A percentile compares a stretch with the other conserved stretches of the same genome.
Conservation (phyloP, 1,140 invertebrate species). For the Drosophila albomicans region DNA sequence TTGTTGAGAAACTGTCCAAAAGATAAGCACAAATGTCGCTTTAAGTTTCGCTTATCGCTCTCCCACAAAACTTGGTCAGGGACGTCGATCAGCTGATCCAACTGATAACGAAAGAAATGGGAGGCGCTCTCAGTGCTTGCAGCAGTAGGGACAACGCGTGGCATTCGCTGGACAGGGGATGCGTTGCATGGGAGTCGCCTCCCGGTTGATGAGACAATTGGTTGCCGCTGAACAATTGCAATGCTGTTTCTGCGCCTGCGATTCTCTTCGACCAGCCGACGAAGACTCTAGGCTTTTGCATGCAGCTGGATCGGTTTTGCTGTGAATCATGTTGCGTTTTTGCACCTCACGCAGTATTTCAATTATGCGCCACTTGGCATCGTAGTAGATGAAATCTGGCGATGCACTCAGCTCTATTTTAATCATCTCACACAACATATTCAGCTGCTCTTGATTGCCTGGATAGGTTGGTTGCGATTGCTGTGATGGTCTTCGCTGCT, state of each 20-base stretch:
- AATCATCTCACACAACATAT: slow-evolving; percentile 72
- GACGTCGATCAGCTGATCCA: slow-evolving; percentile 1
- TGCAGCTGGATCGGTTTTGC: not conserved
- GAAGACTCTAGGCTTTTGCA: too few species aligned
- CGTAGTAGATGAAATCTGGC: slow-evolving; percentile 63
- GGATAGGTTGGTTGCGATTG: not conserved
- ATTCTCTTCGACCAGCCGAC: too few species aligned
- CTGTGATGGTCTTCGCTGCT: not conserved
- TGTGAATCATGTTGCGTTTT: slow-evolving; percentile 51
- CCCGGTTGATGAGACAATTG: not conserved
- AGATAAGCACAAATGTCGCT: not conserved
- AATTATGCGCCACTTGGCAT: slow-evolving; percentile 78
- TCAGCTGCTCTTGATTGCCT: slow-evolving; percentile 39
- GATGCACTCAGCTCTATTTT: slow-evolving; percentile 46
- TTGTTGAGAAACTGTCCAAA: slow-evolving; percentile 2
- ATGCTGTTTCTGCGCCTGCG: not conserved
- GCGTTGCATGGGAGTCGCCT: not conserved
- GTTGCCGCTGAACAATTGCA: not conserved
- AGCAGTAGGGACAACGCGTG: slow-evolving; percentile 45
- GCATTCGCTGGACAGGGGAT: not conserved
- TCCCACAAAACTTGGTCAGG: slow-evolving; percentile 50
- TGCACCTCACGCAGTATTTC: slow-evolving; percentile 70
- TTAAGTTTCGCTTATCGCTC: slow-evolving; percentile 32
- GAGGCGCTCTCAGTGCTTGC: slow-evolving; percentile 1
- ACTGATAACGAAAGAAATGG: slow-evolving; percentile 27